Conservation (phyloP, 2,797 vertebrate species). For the Sebastes diploproa region DNA sequence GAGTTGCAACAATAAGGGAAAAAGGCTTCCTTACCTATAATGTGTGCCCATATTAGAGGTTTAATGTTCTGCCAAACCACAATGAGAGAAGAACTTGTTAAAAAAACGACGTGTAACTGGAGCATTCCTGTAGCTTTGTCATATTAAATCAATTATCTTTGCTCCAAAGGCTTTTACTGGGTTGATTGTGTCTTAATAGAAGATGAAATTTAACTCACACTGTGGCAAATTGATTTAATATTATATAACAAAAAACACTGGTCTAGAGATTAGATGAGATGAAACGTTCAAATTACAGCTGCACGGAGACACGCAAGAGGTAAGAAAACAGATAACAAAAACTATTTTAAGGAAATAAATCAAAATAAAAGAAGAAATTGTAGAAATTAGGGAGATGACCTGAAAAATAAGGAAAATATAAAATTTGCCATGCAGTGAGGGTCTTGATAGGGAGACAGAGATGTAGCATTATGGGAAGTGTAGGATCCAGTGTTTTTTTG, state of each 20-base stretch:
- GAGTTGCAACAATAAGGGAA: slow-evolving; percentile 5
- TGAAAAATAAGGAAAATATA: background rate
- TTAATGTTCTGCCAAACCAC: background rate
- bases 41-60: background rate
- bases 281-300: background rate
- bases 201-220: slow-evolving; percentile 24
- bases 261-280: background rate
- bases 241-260: background rate
- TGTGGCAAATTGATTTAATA: slow-evolving; percentile 28
- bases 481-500: no score
- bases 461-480: no score
- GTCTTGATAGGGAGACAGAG: no score
- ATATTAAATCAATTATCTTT: slow-evolving; percentile 30
- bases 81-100: background rate
- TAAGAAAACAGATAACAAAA: background rate
- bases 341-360: background rate
- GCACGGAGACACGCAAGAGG: background rate
- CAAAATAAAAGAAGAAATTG: background rate
- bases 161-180: background rate
- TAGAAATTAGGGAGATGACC: background rate
- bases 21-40: slow-evolving; percentile 1
- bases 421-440: background rate
- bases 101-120: background rate
- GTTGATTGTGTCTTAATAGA: slow-evolving; percentile 32
- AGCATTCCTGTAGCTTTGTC: background rate